phyloP scores from a whole-genome alignment of 2,888 invertebrate species.

The Epinotia brunnichana region DNA sequence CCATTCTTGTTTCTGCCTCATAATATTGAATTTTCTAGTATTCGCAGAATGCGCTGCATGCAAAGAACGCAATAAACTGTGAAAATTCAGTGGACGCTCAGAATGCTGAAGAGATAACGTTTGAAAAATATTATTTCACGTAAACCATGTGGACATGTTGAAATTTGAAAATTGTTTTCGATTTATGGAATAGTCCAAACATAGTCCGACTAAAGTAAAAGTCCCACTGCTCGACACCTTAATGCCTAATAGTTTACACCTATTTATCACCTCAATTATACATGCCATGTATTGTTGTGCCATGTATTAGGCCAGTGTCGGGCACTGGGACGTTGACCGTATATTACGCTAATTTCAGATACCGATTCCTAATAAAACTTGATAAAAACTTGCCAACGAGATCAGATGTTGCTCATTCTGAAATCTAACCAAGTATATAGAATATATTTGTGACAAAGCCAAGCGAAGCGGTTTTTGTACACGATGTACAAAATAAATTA shows the following conservation, averaged over 20 bases:
- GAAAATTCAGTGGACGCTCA: constrained; percentile 24
- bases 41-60: constrained; percentile 18
- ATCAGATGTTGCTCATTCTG: neutral
- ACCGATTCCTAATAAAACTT: neutral
- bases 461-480: too few species aligned
- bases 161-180: constrained; percentile 6
- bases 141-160: neutral
- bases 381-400: neutral
- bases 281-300: too few species aligned
- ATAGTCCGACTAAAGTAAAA: too few species aligned
- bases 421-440: neutral
- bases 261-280: too few species aligned
- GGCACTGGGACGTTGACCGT: too few species aligned
- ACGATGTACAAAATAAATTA: too few species aligned
- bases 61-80: constrained; percentile 28
- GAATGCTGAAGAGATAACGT: constrained; percentile 23
- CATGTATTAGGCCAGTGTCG: too few species aligned
- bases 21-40: constrained; percentile 32
- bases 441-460: too few species aligned
- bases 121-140: constrained; percentile 16
- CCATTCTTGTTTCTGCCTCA: constrained; percentile 21
- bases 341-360: neutral
- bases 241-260: too few species aligned
- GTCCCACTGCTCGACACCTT: too few species aligned
- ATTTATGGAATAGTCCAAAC: neutral